Evolutionary conservation across 1,140 invertebrate genomes (phyloP).

Genomic region (Phenacoccus solenopsis): DNA sequence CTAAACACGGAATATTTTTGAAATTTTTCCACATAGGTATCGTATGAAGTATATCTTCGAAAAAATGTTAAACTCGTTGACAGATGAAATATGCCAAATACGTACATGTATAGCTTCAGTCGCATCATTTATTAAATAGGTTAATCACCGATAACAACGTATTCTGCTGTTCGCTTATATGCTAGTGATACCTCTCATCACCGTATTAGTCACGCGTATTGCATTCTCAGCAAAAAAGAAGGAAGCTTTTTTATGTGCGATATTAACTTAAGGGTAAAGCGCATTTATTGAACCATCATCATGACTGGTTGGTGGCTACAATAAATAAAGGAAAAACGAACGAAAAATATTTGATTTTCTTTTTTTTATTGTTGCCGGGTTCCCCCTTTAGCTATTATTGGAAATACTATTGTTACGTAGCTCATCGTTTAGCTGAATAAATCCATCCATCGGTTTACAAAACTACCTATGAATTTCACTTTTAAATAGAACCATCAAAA

Average conservation of each 20-base stretch:
- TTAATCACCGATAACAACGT: too few relatives aligned
- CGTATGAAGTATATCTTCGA: too few relatives aligned
- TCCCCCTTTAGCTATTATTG: background rate
- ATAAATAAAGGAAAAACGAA: conserved; percentile 3
- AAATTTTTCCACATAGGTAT: too few relatives aligned
- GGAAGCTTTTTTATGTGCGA: background rate
- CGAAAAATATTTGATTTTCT: background rate
- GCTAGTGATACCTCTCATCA: too few relatives aligned
- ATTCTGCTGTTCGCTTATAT: too few relatives aligned
- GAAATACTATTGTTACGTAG: background rate
- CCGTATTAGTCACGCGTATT: background rate
- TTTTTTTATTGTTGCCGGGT: background rate
- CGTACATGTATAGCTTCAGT: too few relatives aligned
- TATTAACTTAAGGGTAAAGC: background rate
- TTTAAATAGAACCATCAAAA: too few relatives aligned
- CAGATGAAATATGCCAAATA: too few relatives aligned
- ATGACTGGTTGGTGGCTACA: background rate
- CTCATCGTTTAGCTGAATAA: background rate
- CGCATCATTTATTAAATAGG: too few relatives aligned
- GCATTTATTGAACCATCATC: background rate
- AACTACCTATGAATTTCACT: background rate
- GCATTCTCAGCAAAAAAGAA: background rate
- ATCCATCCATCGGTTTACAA: too few relatives aligned
- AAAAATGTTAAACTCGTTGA: too few relatives aligned
- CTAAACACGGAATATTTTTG: too few relatives aligned